phyloP scores from a whole-genome alignment of 53 echinoderm and acorn worm species.

The Echinarachnius parma region DNA sequence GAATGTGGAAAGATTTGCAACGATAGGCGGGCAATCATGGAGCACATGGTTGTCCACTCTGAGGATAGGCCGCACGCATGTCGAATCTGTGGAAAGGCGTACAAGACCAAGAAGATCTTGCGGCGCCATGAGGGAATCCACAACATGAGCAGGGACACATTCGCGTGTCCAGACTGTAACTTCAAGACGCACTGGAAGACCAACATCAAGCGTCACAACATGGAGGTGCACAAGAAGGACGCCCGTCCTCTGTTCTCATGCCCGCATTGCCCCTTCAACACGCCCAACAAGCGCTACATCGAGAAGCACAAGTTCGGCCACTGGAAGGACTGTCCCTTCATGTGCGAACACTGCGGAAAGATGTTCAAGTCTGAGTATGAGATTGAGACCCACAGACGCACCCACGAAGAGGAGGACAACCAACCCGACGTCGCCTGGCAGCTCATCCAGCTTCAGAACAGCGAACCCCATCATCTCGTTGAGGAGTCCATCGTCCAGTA shows the following conservation, averaged over 20 bases:
- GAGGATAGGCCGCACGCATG: constrained; percentile 36
- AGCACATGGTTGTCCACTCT: constrained; percentile 31
- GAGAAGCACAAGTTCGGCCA: constrained; percentile 31
- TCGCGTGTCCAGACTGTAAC: constrained; percentile 29
- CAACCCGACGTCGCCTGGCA: constrained; percentile 37
- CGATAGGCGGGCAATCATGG: constrained; percentile 14
- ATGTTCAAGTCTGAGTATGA: constrained; percentile 35
- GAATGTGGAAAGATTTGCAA: constrained; percentile 23
- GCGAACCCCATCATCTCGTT: constrained; percentile 29
- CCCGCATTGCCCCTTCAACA: constrained; percentile 28
- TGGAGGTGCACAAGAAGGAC: constrained; percentile 38
- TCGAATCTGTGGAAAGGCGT: constrained; percentile 22
- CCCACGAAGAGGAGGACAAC: too few species aligned
- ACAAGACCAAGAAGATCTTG: constrained; percentile 35
- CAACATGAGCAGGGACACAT: constrained; percentile 11
- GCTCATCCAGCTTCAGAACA: constrained; percentile 44
- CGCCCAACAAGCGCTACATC: constrained; percentile 40
- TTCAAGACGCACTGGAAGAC: constrained; percentile 44
- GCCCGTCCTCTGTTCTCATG: constrained; percentile 31
- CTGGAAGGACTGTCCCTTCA: constrained; percentile 41
- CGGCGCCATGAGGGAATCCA: constrained; percentile 41
- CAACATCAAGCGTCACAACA: constrained; percentile 29
- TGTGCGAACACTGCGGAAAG: constrained; percentile 31
- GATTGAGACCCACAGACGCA: constrained; percentile 23
- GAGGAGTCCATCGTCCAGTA: constrained; percentile 37